Evolutionary conservation across 2,888 invertebrate genomes (phyloP), one percentile per base, ranked within the genome.

Genomic region (Archips crataeganus): DNA sequence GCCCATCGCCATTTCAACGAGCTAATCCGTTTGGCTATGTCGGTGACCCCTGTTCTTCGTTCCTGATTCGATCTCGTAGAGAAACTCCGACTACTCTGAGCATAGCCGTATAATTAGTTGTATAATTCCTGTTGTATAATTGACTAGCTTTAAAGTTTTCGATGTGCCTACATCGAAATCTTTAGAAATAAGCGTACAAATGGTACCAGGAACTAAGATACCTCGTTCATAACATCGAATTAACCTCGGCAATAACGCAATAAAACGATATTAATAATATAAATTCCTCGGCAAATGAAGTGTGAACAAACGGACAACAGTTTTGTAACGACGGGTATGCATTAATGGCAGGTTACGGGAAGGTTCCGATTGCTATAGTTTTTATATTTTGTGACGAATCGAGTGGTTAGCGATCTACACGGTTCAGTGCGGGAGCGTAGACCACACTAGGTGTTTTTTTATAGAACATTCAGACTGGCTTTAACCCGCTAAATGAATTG

Each of bases 321-420:
- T 72, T 57, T 62, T 47, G 67, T 62, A 67, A 67, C 61, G 61
- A 57, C 66, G 8, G 73, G 74, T 74, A 70, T 70, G 74, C 68
- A 36, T 51, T 74, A 74, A 74, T 70, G 65, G 65, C 54, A 69
- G 65, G 74, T 70, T 70, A 70, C 70, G 70, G 64, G 73, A 49
- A 47, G 63, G 49, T 34, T 36, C 87, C 85, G 87, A 89, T 86
- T 90, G 91, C 82, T 87, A 91, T 87, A 91, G 84, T 89, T 93
- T 92, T 90, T 89, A 92, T 83, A 82, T 82, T 80, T 85, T 86
- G 90, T 89, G 84, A 84, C 93, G 87, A 91, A 93, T 93, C 80
- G 84, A 75, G 81, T 90, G 84, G 90, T 90, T 91, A 90, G 81
- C 88, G 83, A 90, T 90, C 85, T 86, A 80, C 84, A 90, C 88